Conservation (phyloP, 1,140 invertebrate genomes). For the Bombus cullumanus region DNA sequence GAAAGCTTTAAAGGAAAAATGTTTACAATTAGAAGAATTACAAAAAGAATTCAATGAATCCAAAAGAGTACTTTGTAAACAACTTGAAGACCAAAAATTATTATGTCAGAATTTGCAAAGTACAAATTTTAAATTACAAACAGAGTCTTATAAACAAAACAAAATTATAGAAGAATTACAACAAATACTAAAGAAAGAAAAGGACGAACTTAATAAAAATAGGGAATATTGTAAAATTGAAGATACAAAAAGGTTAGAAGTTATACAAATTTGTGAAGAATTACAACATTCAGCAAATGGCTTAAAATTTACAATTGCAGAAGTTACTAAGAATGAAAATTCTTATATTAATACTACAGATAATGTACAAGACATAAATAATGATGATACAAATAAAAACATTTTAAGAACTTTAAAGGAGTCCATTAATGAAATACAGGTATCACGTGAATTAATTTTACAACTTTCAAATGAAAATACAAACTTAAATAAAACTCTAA, state of each 20-base stretch:
- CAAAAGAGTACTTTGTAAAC: slow-evolving; percentile 43
- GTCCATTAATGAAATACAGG: slow-evolving; percentile 37
- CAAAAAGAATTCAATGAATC: slow-evolving; percentile 46
- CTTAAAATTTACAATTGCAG: slow-evolving; percentile 42
- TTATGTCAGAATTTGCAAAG: slow-evolving; percentile 31
- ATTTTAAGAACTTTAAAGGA: slow-evolving; percentile 37
- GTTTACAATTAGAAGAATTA: slow-evolving; percentile 46
- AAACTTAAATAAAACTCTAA: slow-evolving; percentile 53
- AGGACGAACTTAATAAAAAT: slow-evolving; percentile 23
- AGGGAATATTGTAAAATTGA: slow-evolving; percentile 26
- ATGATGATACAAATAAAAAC: slow-evolving; percentile 24
- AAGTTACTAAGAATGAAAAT: slow-evolving; percentile 24
- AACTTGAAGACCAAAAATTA: slow-evolving; percentile 52
- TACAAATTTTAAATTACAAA: slow-evolving; percentile 33
- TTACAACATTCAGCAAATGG: slow-evolving; percentile 45
- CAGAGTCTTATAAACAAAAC: slow-evolving; percentile 32
- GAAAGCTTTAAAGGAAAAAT: slow-evolving; percentile 69
- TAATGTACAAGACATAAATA: not conserved
- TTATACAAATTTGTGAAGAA: slow-evolving; percentile 54
- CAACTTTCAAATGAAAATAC: slow-evolving; percentile 50
- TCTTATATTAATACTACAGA: not conserved
- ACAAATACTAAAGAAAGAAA: slow-evolving; percentile 34
- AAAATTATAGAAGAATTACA: slow-evolving; percentile 48
- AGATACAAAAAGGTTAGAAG: slow-evolving; percentile 32
- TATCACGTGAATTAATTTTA: slow-evolving; percentile 48